These are phyloP conservation scores for Tinea trinotella DNA, from an alignment of 2,888 invertebrate genomes.

Conservation along the genomic window DNA sequence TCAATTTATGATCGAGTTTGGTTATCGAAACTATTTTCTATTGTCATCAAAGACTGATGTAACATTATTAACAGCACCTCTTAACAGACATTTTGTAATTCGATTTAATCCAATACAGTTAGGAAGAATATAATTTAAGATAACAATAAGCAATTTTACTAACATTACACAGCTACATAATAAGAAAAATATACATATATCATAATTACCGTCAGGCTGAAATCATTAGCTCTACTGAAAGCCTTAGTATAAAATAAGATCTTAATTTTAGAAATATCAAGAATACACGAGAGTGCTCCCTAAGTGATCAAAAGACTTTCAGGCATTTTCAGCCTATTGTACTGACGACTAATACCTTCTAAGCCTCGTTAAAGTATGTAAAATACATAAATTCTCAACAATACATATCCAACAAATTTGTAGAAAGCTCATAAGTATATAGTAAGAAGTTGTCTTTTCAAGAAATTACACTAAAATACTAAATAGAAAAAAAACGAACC, in stretches of 20 bases:
- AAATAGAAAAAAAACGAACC: slow-evolving; percentile 13
- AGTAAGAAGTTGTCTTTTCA: slow-evolving; percentile 66
- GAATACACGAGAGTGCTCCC: no score
- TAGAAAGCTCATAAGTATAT: slow-evolving; percentile 57
- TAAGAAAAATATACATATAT: neutral
- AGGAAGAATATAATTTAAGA: neutral
- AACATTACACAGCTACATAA: neutral
- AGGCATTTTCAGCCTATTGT: neutral
- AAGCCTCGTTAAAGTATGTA: slow-evolving; percentile 59
- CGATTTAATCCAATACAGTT: slow-evolving; percentile 2
- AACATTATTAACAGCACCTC: slow-evolving; percentile 1
- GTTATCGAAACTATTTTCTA: neutral
- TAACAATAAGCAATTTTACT: neutral
- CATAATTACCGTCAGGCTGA: neutral
- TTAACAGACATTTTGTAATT: neutral
- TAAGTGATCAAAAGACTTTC: neutral
- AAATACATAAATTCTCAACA: slow-evolving; percentile 47
- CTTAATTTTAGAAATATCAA: no score
- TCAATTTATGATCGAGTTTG: neutral
- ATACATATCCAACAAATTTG: slow-evolving; percentile 39
- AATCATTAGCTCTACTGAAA: neutral
- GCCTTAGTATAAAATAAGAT: neutral
- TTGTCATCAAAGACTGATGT: neutral
- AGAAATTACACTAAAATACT: slow-evolving; percentile 5
- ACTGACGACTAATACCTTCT: slow-evolving; percentile 25